These are phyloP conservation scores for Borostomias antarcticus DNA, from an alignment of 2,797 vertebrate genomes.

Conservation along the genomic window DNA sequence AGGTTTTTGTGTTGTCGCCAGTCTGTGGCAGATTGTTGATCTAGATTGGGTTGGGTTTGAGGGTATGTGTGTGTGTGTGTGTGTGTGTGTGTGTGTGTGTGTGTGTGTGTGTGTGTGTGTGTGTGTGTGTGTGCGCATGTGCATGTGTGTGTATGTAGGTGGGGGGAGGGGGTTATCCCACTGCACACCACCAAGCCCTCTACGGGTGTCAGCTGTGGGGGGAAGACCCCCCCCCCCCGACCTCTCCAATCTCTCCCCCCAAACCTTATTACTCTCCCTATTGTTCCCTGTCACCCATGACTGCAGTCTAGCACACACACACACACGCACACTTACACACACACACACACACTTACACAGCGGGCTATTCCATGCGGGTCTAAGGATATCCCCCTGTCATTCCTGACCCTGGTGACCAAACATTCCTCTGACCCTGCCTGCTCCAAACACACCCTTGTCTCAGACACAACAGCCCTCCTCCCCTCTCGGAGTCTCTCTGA, in stretches of 20 bases:
- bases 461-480: no score
- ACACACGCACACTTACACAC: background rate
- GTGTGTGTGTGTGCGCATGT: background rate
- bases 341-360: background rate
- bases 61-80: background rate
- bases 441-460: background rate
- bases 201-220: constrained; percentile 39
- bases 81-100: background rate
- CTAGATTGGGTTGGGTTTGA: background rate
- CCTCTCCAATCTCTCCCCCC: background rate
- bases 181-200: background rate
- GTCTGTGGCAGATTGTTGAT: background rate
- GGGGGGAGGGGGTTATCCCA: background rate
- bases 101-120: background rate
- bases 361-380: background rate
- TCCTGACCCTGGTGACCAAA: background rate
- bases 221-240: constrained; percentile 34
- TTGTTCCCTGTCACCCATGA: constrained; percentile 2
- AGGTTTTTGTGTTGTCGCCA: background rate
- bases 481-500: no score
- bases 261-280: background rate
- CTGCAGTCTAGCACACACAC: background rate
- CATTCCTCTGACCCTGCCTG: background rate
- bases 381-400: background rate
- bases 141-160: no score